These are phyloP conservation scores for Equus quagga DNA, from an alignment of 2,113 vertebrate species.

Conservation along the genomic window DNA sequence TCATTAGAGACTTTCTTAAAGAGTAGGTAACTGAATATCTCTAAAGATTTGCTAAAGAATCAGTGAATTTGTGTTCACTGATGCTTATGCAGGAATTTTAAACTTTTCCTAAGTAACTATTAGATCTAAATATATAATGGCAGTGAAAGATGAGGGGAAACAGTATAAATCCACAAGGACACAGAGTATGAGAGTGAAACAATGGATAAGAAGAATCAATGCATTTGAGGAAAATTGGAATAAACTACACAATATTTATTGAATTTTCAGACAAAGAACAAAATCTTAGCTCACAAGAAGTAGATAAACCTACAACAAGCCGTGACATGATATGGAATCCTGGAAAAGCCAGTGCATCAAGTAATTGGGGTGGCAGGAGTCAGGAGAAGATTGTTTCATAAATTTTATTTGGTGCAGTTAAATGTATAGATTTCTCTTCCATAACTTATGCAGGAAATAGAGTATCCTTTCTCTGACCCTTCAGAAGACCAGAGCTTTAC, in stretches of 20 bases:
- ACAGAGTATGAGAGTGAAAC: not conserved
- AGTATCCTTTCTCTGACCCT: not conserved
- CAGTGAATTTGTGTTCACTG: accelerated
- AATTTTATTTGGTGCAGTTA: not conserved
- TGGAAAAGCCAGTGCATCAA: not conserved
- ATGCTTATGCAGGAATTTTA: not conserved
- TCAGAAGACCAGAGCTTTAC: not conserved
- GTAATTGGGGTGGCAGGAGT: not conserved
- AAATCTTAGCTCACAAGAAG: not conserved
- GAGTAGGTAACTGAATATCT: not conserved
- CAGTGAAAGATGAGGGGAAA: not conserved
- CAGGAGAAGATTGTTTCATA: not conserved
- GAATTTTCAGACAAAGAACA: not conserved
- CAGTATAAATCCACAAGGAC: not conserved
- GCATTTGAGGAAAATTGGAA: not conserved
- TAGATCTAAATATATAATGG: not conserved
- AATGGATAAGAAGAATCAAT: not conserved
- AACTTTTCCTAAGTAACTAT: not conserved
- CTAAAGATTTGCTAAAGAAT: not conserved
- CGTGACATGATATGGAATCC: no score
- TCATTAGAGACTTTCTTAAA: not conserved
- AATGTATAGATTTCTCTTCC: not conserved
- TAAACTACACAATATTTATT: not conserved
- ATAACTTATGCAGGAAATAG: not conserved
- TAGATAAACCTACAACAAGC: not conserved